Evolutionary conservation across 53 echinoderm and acorn worm species (phyloP).

Genomic region (Henricia sp.): DNA sequence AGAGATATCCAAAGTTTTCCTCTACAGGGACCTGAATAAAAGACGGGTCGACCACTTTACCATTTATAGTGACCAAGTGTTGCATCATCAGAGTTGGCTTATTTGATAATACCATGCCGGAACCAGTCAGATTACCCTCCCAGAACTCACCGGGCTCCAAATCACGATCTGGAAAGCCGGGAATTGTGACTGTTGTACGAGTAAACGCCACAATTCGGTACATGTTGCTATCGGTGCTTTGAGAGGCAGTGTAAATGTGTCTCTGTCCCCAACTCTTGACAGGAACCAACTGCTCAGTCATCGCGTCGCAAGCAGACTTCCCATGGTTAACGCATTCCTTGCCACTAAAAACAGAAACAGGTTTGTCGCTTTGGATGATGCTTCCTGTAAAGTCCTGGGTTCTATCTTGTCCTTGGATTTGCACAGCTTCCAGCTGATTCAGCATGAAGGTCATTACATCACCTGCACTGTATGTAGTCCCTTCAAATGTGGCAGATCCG

Average conservation of each 20-base stretch:
- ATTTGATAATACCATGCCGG: constrained; percentile 42
- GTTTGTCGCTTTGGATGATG: too few relatives aligned
- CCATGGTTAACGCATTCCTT: too few relatives aligned
- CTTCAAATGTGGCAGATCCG: constrained; percentile 38
- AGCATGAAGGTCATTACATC: constrained; percentile 33
- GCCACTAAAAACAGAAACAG: too few relatives aligned
- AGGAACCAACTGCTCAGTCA: constrained; percentile 45
- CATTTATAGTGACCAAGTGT: too few relatives aligned
- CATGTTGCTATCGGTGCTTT: constrained; percentile 16
- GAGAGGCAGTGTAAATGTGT: constrained; percentile 59
- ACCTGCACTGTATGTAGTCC: constrained; percentile 6
- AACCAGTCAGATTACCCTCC: constrained; percentile 35
- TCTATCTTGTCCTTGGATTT: constrained; percentile 47
- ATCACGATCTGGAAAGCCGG: not conserved
- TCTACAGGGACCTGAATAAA: too few relatives aligned
- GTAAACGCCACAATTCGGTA: constrained; percentile 47
- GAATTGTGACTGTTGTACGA: constrained; percentile 45
- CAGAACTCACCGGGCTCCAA: constrained; percentile 45
- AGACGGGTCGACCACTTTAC: too few relatives aligned
- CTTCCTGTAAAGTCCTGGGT: constrained; percentile 64
- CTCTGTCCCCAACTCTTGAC: too few relatives aligned
- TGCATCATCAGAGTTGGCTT: constrained; percentile 58
- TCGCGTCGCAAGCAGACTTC: constrained; percentile 46
- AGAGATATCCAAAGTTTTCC: too few relatives aligned
- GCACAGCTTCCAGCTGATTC: constrained; percentile 31